A percentile compares a stretch with the other conserved stretches of the same genome.
Conservation (phyloP, 2,113 vertebrate genomes). For the Amphilophus citrinellus region DNA sequence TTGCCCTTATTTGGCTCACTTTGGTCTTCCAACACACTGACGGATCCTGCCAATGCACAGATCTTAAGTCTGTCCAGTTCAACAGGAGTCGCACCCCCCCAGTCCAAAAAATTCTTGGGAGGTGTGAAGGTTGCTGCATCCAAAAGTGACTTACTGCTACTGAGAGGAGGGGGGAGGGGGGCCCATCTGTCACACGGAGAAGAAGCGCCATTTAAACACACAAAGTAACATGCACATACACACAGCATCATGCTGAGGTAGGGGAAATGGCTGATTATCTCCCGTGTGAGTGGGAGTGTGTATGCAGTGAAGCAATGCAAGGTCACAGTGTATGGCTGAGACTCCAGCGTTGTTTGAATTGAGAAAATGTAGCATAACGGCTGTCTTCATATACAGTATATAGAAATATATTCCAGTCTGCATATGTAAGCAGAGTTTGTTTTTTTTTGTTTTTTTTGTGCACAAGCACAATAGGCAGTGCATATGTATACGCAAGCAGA, state of each 20-base stretch:
- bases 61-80: slow-evolving; percentile 54
- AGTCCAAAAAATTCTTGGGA: slow-evolving; percentile 46
- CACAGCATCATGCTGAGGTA: slow-evolving; percentile 57
- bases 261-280: slow-evolving; percentile 71
- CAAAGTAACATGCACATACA: slow-evolving; percentile 30
- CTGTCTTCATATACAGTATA: slow-evolving; percentile 6
- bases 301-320: slow-evolving; percentile 58
- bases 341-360: slow-evolving; percentile 40
- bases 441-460: not conserved
- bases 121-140: slow-evolving; percentile 69
- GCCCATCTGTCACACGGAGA: slow-evolving; percentile 75
- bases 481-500: not conserved
- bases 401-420: not conserved
- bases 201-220: slow-evolving; percentile 54
- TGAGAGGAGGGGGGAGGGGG: not conserved
- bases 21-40: slow-evolving; percentile 20
- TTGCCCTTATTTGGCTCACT: slow-evolving; percentile 55
- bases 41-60: slow-evolving; percentile 41
- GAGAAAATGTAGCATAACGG: slow-evolving; percentile 28
- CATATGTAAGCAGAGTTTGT: slow-evolving; percentile 1
- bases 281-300: slow-evolving; percentile 37
- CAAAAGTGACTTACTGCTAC: slow-evolving; percentile 71
- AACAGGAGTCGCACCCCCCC: slow-evolving; percentile 2
- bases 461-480: slow-evolving; percentile 6
- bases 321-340: slow-evolving; percentile 43